These are phyloP conservation scores for Condylura cristata DNA, from an alignment of 2,113 vertebrate genomes.

Conservation along the genomic window DNA sequence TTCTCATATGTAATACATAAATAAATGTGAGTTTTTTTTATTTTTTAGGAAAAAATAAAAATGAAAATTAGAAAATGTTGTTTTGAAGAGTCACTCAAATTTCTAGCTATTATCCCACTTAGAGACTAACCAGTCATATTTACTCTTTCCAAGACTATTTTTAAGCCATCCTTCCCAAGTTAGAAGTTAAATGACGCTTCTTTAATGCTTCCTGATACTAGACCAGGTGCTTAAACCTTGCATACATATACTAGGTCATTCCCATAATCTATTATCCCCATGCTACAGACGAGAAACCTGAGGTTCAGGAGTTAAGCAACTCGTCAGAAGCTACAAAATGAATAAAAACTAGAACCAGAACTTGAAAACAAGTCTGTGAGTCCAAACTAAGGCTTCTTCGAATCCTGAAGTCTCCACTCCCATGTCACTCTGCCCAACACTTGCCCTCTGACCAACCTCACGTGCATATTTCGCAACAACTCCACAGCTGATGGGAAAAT, in stretches of 20 bases:
- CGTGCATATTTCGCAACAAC: background rate
- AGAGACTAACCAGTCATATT: background rate
- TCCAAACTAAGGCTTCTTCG: background rate
- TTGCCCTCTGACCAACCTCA: background rate
- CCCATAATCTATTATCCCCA: background rate
- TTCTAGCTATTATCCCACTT: background rate
- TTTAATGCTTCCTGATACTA: background rate
- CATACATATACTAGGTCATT: background rate
- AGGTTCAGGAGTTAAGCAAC: background rate
- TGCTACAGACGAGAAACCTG: background rate
- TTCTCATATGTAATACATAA: too few species aligned
- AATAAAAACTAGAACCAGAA: background rate
- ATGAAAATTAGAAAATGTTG: too few species aligned
- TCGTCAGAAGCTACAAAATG: background rate
- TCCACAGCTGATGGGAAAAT: too few species aligned
- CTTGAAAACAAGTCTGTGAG: background rate
- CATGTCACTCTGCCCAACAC: background rate
- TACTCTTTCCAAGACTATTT: background rate
- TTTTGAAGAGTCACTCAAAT: background rate
- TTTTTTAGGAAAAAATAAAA: too few species aligned
- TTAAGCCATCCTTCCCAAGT: background rate
- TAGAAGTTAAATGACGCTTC: background rate
- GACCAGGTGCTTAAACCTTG: background rate
- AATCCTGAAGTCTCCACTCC: background rate
- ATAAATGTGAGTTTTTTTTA: too few species aligned